Evolutionary conservation across 2,888 invertebrate species (phyloP), one percentile per base, ranked within the genome.

Genomic region (Dascillus cervinus): DNA sequence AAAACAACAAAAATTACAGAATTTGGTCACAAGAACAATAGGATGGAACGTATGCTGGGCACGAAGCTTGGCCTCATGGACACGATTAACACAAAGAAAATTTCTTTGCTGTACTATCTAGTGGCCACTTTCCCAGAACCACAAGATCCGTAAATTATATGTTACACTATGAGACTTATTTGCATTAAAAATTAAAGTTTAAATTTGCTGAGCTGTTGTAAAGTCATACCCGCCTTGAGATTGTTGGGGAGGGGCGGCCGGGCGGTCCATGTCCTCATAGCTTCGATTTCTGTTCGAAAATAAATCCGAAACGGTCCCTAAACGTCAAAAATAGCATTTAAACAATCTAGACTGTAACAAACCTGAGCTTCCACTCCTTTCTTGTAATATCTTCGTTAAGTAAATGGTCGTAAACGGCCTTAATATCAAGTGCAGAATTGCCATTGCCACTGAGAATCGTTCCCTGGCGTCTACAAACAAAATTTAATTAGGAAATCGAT

Each of bases 261-360:
- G 31, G 17, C 29, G 37, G 32, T 40, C 40, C 31, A 40, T 40
- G 27, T 40, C 40, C 21, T 40, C 40, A 11, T 40, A 40, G 17
- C 22, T 40, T 13, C 17, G 30, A 13, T 22, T 37, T 19, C 40
- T 13, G n/a, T 37, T 22, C 3, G 34, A 17, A 25, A 40, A 40
- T 13, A 40, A 20, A 13, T 37, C 35, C 9, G 26, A 34, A 8
- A 32, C 25, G 3, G 25, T 25, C 26, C 32, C 32, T 33, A 29
- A 1, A 30, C 5, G 8, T 17, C 4, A 4, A 6, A 8, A 6
- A 6, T 17, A 17, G 17, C 8, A 17, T 6, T 6, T 8, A 17
- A 17, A 4, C 4, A 17, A 6, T 17, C 4, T 17, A 8, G 4
- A 17, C 8, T 17, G n/a, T n/a, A n/a, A n/a, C n/a, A 17, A 17